phyloP scores from a whole-genome alignment of 2,888 invertebrate species.

The Mimumesa dahlbomi region DNA sequence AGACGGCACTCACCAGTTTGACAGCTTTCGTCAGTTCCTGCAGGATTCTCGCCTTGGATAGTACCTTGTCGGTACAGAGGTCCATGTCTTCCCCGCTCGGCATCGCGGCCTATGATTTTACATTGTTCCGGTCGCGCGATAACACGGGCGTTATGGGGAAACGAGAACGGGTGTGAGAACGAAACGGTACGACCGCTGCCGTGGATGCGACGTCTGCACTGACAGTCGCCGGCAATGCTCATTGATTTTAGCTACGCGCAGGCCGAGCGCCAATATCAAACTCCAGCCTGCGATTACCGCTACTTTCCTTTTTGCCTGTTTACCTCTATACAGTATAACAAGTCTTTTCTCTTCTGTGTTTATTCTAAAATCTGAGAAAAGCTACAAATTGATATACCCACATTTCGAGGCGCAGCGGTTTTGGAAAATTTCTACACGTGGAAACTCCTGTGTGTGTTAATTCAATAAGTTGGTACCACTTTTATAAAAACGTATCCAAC shows the following conservation, averaged over 20 bases:
- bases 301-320: neutral
- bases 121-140: slow-evolving; percentile 61
- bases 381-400: too few species aligned
- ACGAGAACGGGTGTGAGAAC: slow-evolving; percentile 17
- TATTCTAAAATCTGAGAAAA: too few species aligned
- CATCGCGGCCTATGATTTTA: slow-evolving; percentile 67
- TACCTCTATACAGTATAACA: neutral
- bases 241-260: slow-evolving; percentile 77
- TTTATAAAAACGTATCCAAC: too few species aligned
- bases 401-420: too few species aligned
- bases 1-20: slow-evolving; percentile 76
- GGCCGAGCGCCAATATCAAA: slow-evolving; percentile 60
- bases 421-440: too few species aligned
- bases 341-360: neutral
- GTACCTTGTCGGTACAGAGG: slow-evolving; percentile 78
- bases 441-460: too few species aligned
- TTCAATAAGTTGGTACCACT: too few species aligned
- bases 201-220: slow-evolving; percentile 58
- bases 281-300: neutral
- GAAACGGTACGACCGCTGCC: slow-evolving; percentile 20
- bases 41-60: slow-evolving; percentile 77
- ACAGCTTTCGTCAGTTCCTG: slow-evolving; percentile 79
- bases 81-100: slow-evolving; percentile 76
- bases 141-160: slow-evolving; percentile 33
- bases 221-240: slow-evolving; percentile 60